phyloP scores from a whole-genome alignment of 92 coral and sea anemone species.

The Phymanthus crucifer region DNA sequence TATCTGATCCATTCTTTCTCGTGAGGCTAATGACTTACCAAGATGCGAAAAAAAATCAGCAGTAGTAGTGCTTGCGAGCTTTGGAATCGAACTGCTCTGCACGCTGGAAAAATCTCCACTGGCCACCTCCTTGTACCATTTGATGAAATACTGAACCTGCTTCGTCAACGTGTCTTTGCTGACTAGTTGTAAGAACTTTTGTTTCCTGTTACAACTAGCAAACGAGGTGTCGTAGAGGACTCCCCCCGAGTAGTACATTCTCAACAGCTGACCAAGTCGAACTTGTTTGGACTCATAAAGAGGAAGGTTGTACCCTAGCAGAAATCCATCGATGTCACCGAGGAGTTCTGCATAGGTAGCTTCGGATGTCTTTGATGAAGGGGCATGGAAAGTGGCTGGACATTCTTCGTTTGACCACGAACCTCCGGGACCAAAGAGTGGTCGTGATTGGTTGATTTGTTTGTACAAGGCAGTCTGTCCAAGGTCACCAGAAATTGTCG shows the following conservation, averaged over 20 bases:
- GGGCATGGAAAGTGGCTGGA: conserved; percentile 27
- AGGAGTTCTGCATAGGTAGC: conserved; percentile 64
- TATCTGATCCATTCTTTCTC: too few relatives aligned
- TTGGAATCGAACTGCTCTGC: background rate
- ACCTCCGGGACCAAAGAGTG: conserved; percentile 50
- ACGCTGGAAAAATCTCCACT: conserved; percentile 1
- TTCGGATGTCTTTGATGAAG: conserved; percentile 14
- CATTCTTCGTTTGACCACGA: conserved; percentile 47
- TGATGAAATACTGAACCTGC: conserved; percentile 19
- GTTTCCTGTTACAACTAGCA: conserved; percentile 32
- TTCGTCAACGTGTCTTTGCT: conserved; percentile 4
- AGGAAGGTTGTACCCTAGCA: conserved; percentile 51
- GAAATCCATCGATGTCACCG: conserved; percentile 74
- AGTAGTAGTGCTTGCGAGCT: background rate
- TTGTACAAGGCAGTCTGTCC: conserved; percentile 31
- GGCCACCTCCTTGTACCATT: background rate
- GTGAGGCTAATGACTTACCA: background rate
- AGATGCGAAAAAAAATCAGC: background rate
- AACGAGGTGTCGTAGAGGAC: conserved; percentile 50
- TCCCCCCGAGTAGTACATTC: conserved; percentile 77
- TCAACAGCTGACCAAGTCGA: conserved; percentile 69
- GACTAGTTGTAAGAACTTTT: conserved; percentile 29
- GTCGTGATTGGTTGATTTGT: conserved; percentile 8
- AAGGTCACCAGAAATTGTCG: conserved; percentile 65
- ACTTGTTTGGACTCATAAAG: conserved; percentile 54